Evolutionary conservation across 1,140 invertebrate genomes (phyloP).

Genomic region (Meloidogyne exigua): DNA sequence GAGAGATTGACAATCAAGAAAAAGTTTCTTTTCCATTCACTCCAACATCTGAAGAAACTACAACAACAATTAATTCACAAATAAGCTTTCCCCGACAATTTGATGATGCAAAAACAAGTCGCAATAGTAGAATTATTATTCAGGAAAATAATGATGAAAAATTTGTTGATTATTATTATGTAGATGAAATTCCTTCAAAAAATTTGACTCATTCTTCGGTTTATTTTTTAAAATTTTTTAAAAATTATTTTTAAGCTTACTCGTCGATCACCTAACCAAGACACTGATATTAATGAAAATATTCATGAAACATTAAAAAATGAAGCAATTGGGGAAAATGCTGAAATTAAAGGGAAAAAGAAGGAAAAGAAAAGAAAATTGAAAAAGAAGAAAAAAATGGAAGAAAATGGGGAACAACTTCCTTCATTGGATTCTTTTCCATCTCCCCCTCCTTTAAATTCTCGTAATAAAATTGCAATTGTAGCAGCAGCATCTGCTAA

Average conservation of each 20-base stretch:
- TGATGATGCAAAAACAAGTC: background rate
- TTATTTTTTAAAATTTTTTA: too few species aligned
- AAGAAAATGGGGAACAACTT: background rate
- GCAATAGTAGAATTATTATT: background rate
- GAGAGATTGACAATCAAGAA: background rate
- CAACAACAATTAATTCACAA: background rate
- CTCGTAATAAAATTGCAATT: background rate
- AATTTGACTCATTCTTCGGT: background rate
- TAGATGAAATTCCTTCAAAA: background rate
- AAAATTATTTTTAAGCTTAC: slow-evolving; percentile 5
- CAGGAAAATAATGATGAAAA: background rate
- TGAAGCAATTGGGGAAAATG: background rate
- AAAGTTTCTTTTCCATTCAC: background rate
- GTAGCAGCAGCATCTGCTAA: background rate
- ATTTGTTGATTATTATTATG: background rate
- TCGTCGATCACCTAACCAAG: background rate
- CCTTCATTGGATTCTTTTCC: slow-evolving; percentile 20
- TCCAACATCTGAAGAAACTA: background rate
- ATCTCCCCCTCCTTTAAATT: slow-evolving; percentile 12
- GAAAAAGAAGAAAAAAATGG: background rate
- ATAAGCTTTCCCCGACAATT: background rate
- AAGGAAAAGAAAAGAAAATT: background rate
- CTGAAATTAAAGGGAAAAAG: background rate
- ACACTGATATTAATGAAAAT: background rate
- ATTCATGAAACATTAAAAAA: background rate